Evolutionary conservation across 2,888 invertebrate species (phyloP).

Genomic region (Priocnemis perturbator): DNA sequence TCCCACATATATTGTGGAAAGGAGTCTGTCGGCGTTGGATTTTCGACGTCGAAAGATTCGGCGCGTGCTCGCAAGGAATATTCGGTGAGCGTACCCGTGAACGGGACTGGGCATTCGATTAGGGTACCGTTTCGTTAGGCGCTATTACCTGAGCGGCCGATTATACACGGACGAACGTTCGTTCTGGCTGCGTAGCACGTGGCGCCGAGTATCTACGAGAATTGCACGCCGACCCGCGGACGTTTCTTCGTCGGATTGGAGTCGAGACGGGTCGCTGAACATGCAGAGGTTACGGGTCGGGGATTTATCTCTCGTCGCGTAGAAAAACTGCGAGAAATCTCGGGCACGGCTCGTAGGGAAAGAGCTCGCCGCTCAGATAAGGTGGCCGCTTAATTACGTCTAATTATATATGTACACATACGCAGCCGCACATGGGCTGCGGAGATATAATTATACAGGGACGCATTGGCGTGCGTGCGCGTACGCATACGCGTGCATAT

Average conservation of each 20-base stretch:
- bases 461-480: slow-evolving; percentile 30
- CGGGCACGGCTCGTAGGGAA: slow-evolving; percentile 42
- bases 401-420: slow-evolving; percentile 64
- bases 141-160: too few species aligned
- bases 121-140: too few species aligned
- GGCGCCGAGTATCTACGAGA: too few species aligned
- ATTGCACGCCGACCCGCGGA: slow-evolving; percentile 8
- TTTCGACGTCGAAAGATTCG: background rate
- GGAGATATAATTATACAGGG: slow-evolving; percentile 11
- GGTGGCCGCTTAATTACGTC: slow-evolving; percentile 69
- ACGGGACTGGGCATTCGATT: too few species aligned
- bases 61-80: background rate
- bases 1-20: too few species aligned
- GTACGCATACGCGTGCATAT: slow-evolving; percentile 18
- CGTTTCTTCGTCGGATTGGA: slow-evolving; percentile 40
- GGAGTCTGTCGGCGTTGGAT: background rate
- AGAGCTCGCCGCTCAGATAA: slow-evolving; percentile 56
- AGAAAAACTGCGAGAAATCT: slow-evolving; percentile 58
- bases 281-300: slow-evolving; percentile 43
- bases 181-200: too few species aligned
- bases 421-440: slow-evolving; percentile 26
- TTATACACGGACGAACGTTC: too few species aligned
- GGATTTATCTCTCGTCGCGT: slow-evolving; percentile 51
- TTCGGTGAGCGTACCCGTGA: too few species aligned
- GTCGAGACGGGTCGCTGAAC: slow-evolving; percentile 34